Conservation (phyloP, 2,797 vertebrate genomes). For the Catostomus latipinnis region DNA sequence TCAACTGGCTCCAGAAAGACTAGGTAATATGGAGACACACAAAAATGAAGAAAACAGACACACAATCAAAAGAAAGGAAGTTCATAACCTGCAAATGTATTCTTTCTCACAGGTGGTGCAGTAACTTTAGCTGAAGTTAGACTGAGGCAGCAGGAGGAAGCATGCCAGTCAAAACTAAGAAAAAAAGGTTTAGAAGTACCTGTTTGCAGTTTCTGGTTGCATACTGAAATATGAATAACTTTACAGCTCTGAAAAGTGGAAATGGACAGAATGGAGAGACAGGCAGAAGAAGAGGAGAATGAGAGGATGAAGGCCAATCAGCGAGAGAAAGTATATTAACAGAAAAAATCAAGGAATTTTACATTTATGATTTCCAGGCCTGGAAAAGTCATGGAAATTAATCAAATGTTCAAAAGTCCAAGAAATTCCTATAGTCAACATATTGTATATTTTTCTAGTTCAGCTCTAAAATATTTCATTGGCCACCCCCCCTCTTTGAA, state of each 20-base stretch:
- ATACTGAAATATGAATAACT: constrained; percentile 55
- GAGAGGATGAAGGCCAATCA: constrained; percentile 80
- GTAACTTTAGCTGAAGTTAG: constrained; percentile 78
- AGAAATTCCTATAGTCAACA: too few relatives aligned
- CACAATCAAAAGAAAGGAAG: neutral
- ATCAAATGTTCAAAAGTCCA: too few relatives aligned
- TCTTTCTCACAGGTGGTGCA: constrained; percentile 77
- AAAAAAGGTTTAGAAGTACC: constrained; percentile 78
- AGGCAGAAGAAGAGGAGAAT: constrained; percentile 78
- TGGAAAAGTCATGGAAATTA: too few relatives aligned
- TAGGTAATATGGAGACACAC: constrained; percentile 73
- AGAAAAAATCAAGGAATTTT: too few relatives aligned
- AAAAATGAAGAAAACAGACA: neutral
- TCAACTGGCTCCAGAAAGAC: constrained; percentile 69
- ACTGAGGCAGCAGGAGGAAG: constrained; percentile 74
- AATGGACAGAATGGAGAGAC: constrained; percentile 71
- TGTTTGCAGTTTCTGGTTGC: constrained; percentile 19
- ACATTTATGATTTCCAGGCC: too few relatives aligned
- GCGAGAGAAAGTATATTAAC: constrained; percentile 80
- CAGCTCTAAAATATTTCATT: too few relatives aligned
- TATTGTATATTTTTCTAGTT: too few relatives aligned
- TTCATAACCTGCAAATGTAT: neutral
- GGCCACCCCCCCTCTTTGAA: too few relatives aligned
- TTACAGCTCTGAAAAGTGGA: constrained; percentile 80
- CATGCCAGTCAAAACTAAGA: constrained; percentile 76